A percentile compares a stretch with the other conserved stretches of the same genome.
Evolutionary conservation across 2,888 invertebrate species (phyloP).

Genomic region (Eretmocerus hayati): DNA sequence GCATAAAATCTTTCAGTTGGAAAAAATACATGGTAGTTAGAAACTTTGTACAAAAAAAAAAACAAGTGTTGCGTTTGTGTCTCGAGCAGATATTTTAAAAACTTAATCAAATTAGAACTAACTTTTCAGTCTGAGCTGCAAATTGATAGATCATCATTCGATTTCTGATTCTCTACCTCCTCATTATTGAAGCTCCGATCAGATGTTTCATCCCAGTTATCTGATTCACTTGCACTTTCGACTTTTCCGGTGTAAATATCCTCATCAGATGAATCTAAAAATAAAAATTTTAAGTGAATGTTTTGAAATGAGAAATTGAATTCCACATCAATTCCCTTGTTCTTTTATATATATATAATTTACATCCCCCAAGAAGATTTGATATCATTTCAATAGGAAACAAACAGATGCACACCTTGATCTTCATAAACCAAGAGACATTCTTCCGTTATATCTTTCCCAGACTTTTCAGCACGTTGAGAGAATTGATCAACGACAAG

Average conservation of each 20-base stretch:
- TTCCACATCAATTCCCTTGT: background rate
- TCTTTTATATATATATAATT: background rate
- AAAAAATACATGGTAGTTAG: no score
- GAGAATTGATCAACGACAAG: conserved; percentile 54
- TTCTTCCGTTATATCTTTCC: conserved; percentile 43
- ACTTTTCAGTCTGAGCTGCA: conserved; percentile 27
- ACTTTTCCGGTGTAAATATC: conserved; percentile 36
- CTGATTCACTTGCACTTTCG: conserved; percentile 39
- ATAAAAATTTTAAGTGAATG: background rate
- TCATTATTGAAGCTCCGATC: conserved; percentile 35
- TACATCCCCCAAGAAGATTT: background rate
- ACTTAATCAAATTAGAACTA: conserved; percentile 12
- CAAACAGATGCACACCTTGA: conserved; percentile 42
- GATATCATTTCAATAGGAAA: background rate
- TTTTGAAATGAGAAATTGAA: background rate
- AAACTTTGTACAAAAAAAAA: no score
- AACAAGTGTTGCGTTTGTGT: no score
- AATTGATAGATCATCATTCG: conserved; percentile 33
- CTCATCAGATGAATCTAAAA: conserved; percentile 41
- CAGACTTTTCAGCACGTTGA: conserved; percentile 43
- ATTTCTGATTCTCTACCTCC: conserved; percentile 33
- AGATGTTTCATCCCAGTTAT: conserved; percentile 42
- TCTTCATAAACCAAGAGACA: conserved; percentile 53
- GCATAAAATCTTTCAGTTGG: no score
- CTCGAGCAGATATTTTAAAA: no score